phyloP scores from a whole-genome alignment of 2,113 vertebrate genomes.

The Amphilophus citrinellus region DNA sequence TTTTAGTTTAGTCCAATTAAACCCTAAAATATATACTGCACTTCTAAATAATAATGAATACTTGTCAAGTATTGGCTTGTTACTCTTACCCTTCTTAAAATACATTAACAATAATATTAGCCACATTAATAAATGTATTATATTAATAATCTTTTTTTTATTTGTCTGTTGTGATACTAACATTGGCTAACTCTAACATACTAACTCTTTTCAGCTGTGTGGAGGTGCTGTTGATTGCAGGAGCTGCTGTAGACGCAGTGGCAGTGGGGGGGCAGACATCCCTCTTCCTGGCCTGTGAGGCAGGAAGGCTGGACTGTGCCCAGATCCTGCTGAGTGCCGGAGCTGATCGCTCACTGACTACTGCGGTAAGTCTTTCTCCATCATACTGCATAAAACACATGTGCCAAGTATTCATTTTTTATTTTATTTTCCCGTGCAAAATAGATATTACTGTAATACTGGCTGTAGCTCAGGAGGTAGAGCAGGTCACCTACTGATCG shows the following conservation, averaged over 20 bases:
- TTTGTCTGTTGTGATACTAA: background rate
- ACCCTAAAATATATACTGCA: too few relatives aligned
- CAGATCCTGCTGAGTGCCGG: constrained; percentile 86
- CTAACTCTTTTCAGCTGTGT: constrained; percentile 83
- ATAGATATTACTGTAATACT: too few relatives aligned
- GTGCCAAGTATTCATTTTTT: background rate
- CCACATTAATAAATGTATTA: too few relatives aligned
- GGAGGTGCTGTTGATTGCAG: constrained; percentile 87
- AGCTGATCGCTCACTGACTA: constrained; percentile 84
- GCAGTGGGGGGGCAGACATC: constrained; percentile 87
- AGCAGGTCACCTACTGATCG: too few relatives aligned
- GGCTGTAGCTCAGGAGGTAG: too few relatives aligned
- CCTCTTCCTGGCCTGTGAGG: constrained; percentile 90
- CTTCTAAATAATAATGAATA: background rate
- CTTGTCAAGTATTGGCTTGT: background rate
- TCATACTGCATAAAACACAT: background rate
- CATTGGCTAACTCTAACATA: background rate
- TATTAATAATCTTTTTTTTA: background rate
- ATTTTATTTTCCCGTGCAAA: too few relatives aligned
- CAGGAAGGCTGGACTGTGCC: constrained; percentile 86
- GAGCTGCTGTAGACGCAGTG: constrained; percentile 86
- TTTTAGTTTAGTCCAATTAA: background rate
- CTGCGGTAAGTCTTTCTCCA: constrained; percentile 79
- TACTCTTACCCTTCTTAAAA: too few relatives aligned
- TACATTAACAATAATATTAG: too few relatives aligned